phyloP scores from a whole-genome alignment of 2,888 invertebrate genomes.

The Parnassius orleans region DNA sequence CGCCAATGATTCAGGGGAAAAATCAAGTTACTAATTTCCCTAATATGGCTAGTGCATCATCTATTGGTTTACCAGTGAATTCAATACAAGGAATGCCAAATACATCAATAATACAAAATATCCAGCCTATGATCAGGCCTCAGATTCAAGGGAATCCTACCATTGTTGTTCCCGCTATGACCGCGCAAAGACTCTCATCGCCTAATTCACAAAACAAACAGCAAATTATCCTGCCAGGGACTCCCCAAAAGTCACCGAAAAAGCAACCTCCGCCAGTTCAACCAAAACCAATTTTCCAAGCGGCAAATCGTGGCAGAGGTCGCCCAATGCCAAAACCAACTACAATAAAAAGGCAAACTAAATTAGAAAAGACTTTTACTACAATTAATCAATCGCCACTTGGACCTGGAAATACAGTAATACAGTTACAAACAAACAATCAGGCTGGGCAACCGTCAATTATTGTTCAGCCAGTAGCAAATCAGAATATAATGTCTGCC shows the following conservation, averaged over 20 bases:
- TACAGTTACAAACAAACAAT: conserved; percentile 80
- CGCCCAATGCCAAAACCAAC: conserved; percentile 72
- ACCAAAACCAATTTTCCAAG: conserved; percentile 75
- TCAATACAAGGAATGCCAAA: conserved; percentile 74
- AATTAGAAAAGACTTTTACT: conserved; percentile 73
- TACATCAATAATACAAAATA: conserved; percentile 72
- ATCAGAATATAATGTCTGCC: conserved; percentile 81
- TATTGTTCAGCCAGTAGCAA: conserved; percentile 84
- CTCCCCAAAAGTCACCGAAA: conserved; percentile 72
- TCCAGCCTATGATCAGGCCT: conserved; percentile 75
- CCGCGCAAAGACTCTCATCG: conserved; percentile 68
- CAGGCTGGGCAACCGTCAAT: conserved; percentile 83
- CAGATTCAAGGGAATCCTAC: conserved; percentile 74
- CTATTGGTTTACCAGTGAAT: conserved; percentile 73
- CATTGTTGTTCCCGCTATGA: conserved; percentile 71
- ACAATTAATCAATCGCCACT: conserved; percentile 71
- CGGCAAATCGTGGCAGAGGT: conserved; percentile 66
- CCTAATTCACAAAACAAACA: conserved; percentile 71
- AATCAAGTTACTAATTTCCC: conserved; percentile 71
- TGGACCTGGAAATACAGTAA: conserved; percentile 74
- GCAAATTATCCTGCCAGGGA: conserved; percentile 67
- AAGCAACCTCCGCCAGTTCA: conserved; percentile 71
- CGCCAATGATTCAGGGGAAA: conserved; percentile 69
- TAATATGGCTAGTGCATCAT: conserved; percentile 74
- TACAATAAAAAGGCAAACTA: conserved; percentile 71